Percentiles rank a stretch among this genome's conserved stretches.
phyloP scores from a whole-genome alignment of 2,797 vertebrate genomes.

The Alouatta caraya region DNA sequence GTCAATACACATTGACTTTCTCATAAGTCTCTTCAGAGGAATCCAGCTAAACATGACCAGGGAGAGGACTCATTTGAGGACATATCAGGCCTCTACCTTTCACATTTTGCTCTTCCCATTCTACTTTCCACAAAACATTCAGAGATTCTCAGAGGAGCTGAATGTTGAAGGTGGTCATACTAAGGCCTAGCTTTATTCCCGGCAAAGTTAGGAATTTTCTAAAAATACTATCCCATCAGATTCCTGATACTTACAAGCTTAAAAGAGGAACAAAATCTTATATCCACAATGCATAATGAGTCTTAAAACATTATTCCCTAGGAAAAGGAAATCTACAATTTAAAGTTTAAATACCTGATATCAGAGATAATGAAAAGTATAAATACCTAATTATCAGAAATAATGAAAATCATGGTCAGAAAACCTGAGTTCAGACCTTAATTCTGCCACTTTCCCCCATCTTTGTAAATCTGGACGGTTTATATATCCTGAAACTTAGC shows the following conservation, averaged over 20 bases:
- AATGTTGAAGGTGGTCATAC: neutral
- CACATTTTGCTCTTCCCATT: neutral
- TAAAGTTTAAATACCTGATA: neutral
- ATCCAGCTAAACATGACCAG: neutral
- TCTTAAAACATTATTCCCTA: neutral
- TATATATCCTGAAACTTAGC: neutral
- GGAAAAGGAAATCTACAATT: neutral
- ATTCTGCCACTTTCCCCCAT: neutral
- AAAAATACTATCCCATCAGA: neutral
- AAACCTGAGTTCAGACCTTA: neutral
- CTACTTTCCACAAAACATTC: neutral
- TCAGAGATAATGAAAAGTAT: neutral
- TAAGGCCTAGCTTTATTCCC: neutral
- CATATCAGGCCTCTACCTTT: neutral
- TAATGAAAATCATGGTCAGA: neutral
- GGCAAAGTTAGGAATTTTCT: neutral
- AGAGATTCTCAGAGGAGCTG: neutral
- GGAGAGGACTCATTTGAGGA: neutral
- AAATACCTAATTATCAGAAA: neutral
- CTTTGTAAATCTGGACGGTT: neutral
- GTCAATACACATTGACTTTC: neutral
- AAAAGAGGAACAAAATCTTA: neutral
- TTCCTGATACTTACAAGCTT: neutral
- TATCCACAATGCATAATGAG: neutral
- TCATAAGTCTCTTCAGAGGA: neutral